Evolutionary conservation across 2,113 vertebrate genomes (phyloP).

Genomic region (Ibidorhyncha struthersii): DNA sequence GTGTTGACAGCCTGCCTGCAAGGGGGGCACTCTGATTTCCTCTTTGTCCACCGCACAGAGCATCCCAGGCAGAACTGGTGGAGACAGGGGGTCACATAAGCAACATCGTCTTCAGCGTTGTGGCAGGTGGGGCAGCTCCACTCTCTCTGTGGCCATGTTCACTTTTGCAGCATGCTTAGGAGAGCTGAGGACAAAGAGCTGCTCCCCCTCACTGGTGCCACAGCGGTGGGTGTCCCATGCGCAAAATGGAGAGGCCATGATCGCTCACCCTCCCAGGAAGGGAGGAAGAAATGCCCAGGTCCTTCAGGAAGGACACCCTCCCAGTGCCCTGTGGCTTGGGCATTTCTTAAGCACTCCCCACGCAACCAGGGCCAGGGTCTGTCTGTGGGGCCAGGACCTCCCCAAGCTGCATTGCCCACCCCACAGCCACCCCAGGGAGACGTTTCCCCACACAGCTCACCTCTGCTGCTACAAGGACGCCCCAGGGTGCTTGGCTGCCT

Average conservation of each 20-base stretch:
- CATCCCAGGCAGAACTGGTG: too few species aligned
- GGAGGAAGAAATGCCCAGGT: not conserved
- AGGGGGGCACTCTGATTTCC: too few species aligned
- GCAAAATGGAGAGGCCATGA: not conserved
- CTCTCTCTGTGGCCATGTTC: not conserved
- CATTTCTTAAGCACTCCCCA: not conserved
- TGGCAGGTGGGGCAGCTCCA: not conserved
- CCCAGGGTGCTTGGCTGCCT: not conserved
- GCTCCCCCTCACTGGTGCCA: too few species aligned
- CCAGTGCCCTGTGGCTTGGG: not conserved
- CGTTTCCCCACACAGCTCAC: not conserved
- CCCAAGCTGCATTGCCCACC: not conserved
- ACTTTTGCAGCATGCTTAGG: not conserved
- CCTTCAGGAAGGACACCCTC: not conserved
- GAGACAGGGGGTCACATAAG: too few species aligned
- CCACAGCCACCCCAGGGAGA: not conserved
- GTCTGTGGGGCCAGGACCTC: not conserved
- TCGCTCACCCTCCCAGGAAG: not conserved
- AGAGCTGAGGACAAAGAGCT: not conserved
- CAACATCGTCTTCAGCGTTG: too few species aligned
- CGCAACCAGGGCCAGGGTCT: not conserved
- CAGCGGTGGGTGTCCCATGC: not conserved
- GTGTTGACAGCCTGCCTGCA: not conserved
- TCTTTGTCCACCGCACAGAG: too few species aligned
- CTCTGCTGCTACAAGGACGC: not conserved